Base-by-base conservation (phyloP, 2,888 invertebrate genomes). In the Psococerastis gibbosa region DNA sequence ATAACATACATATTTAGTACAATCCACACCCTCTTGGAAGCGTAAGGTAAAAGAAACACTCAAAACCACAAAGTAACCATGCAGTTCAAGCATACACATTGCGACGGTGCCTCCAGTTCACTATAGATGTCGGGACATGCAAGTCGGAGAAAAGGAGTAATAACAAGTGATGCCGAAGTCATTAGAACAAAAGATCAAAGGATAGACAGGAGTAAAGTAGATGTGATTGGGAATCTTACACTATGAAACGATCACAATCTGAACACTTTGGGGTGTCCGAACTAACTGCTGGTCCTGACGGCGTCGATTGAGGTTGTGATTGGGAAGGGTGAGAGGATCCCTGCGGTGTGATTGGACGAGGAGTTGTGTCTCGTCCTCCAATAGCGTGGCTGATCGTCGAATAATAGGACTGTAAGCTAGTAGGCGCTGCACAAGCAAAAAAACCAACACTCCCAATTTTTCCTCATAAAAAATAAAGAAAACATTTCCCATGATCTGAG, bases 221-320 rank as follows among this genome's bases (percentile, higher is more conserved):
- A 50, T 49, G 55, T 53, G 54, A 51, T 49, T 47, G 18, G 52
- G 31, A 43, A 32, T 18, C 79, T 81, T 78, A 88, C 88, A 81
- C 78, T 64, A 88, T 84, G 59, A 78, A 71, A 63, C 79, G 73
- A 66, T 81, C 82, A 70, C 89, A 91, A 58, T 80, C 81, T 58
- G 75, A 74, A 70, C 91, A 89, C 62, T 69, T 66, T 47, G 74
- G 73, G 52, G 70, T 66, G 57, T 70, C 60, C 65, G 66, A 64
- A 65, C 65, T 63, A 63, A 70, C 65, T 55, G 67, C 62, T 51
- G 63, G 63, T 55, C 59, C 60, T 48, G 60, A 60, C 64, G 62
- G 63, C 65, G 56, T 62, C 60, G 62, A 62, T 65, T 56, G 63
- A 68, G 63, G 68, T 56, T 56, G 61, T 54, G 58, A 64, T 68